phyloP scores from a whole-genome alignment of 2,797 vertebrate genomes.

The Megaceryle alcyon region DNA sequence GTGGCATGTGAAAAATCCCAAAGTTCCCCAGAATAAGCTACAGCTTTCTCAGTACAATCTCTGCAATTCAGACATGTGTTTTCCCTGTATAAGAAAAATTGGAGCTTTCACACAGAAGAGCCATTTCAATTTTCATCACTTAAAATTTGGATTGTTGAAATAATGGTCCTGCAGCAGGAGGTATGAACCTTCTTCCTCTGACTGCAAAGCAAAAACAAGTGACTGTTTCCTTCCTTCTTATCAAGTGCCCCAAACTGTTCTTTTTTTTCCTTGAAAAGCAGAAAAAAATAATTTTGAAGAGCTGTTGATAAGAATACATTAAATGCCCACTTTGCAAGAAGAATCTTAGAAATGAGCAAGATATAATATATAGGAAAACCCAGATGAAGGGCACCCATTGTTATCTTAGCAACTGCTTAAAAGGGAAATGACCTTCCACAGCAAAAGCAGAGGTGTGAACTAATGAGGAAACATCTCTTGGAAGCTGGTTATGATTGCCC shows the following conservation, averaged over 20 bases:
- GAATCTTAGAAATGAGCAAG: not conserved
- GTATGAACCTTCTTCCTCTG: not conserved
- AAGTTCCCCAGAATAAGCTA: not conserved
- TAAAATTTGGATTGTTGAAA: not conserved
- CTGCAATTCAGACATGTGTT: not conserved
- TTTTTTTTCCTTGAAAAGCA: not conserved
- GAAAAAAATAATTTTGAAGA: not conserved
- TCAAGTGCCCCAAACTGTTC: not conserved
- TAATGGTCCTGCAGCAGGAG: not conserved
- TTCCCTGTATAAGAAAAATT: not conserved
- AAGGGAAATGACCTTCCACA: not conserved
- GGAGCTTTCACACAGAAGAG: not conserved
- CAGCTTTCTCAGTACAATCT: not conserved
- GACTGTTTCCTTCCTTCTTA: not conserved
- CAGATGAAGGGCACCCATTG: not conserved
- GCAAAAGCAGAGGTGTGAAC: not conserved
- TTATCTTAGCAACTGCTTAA: not conserved
- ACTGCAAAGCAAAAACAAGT: not conserved
- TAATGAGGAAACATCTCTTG: not conserved
- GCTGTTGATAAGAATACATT: not conserved
- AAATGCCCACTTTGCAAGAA: not conserved
- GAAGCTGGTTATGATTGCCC: not conserved
- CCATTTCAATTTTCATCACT: not conserved
- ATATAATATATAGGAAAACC: not conserved
- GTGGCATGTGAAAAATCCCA: not conserved